Conservation (phyloP, 1,140 invertebrate genomes). For the Drosophila triauraria region DNA sequence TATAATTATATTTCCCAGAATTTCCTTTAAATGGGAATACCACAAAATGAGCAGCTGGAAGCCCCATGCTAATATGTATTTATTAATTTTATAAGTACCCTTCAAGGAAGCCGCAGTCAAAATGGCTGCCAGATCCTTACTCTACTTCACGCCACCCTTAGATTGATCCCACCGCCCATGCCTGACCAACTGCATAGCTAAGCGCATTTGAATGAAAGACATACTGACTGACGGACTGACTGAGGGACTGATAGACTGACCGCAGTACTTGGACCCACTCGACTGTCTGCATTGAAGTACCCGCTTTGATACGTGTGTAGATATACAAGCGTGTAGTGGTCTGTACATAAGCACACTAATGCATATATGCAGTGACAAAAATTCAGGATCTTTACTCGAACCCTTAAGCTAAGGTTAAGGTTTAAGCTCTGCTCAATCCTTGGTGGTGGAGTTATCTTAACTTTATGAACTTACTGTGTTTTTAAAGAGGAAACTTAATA, state of each 20-base stretch:
- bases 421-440: no score
- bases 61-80: slow-evolving; percentile 3
- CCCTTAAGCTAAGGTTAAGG: no score
- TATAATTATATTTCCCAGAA: neutral
- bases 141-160: neutral
- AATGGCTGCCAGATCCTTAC: slow-evolving; percentile 46
- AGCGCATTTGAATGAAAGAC: slow-evolving; percentile 64
- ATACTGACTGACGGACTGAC: slow-evolving; percentile 30
- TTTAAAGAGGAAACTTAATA: no score
- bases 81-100: slow-evolving; percentile 45
- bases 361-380: neutral
- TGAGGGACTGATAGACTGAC: slow-evolving; percentile 57
- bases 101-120: slow-evolving; percentile 46
- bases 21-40: neutral
- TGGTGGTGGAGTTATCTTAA: no score
- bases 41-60: neutral
- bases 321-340: slow-evolving; percentile 13
- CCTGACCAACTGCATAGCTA: slow-evolving; percentile 63
- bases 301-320: slow-evolving; percentile 60
- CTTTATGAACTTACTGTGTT: no score
- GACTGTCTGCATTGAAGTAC: slow-evolving; percentile 74
- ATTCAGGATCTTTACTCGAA: no score
- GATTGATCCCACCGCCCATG: slow-evolving; percentile 19
- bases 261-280: slow-evolving; percentile 67
- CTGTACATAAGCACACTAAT: slow-evolving; percentile 7